phyloP scores from a whole-genome alignment of 2,888 invertebrate species.

The Alviniconcha strummeri region DNA sequence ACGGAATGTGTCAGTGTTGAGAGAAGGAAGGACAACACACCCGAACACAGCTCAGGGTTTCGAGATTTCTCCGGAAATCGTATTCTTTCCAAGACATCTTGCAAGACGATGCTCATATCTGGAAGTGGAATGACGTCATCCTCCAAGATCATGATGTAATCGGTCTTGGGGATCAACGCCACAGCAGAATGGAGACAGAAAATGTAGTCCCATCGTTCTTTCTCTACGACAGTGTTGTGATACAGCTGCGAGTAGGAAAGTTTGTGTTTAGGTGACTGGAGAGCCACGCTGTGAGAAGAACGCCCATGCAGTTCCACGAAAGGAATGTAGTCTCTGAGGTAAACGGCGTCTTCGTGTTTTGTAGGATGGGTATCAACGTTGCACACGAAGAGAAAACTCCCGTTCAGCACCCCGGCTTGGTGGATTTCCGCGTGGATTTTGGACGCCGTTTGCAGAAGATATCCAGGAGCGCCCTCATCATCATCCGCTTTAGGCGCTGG shows the following conservation, averaged over 20 bases:
- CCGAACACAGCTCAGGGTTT: constrained; percentile 28
- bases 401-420: too few relatives aligned
- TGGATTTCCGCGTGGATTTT: too few relatives aligned
- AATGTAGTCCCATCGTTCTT: constrained; percentile 68
- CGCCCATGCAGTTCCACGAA: constrained; percentile 47
- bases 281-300: constrained; percentile 14
- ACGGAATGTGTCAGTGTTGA: background rate
- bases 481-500: too few relatives aligned
- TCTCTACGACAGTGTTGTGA: constrained; percentile 43
- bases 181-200: constrained; percentile 63
- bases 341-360: constrained; percentile 53
- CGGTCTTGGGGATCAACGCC: constrained; percentile 42
- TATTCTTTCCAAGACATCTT: constrained; percentile 40
- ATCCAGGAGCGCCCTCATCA: too few relatives aligned
- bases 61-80: background rate
- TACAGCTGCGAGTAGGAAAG: background rate
- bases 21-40: background rate
- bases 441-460: too few relatives aligned
- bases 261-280: constrained; percentile 14
- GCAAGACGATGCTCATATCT: constrained; percentile 50
- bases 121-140: constrained; percentile 66
- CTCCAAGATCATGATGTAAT: constrained; percentile 64
- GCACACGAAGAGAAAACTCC: constrained; percentile 54
- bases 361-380: constrained; percentile 62
- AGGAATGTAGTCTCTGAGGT: constrained; percentile 50